Conservation (phyloP, 2,113 vertebrate species). For the Phycodurus eques region DNA sequence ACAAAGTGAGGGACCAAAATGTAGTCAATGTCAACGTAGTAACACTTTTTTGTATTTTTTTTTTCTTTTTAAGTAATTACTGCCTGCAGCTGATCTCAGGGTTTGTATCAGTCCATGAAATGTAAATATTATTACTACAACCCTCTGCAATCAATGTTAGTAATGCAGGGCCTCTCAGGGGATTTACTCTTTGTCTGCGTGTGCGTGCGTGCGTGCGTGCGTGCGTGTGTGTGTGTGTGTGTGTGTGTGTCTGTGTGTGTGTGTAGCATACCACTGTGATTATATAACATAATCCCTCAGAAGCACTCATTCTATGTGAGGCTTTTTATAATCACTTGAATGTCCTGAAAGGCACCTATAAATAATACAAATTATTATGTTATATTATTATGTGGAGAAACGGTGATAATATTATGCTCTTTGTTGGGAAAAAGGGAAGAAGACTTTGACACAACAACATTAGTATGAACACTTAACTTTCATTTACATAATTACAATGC, state of each 20-base stretch:
- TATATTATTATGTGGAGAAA: background rate
- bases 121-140: background rate
- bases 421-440: background rate
- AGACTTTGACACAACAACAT: background rate
- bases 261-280: conserved; percentile 20
- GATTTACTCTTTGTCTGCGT: conserved; percentile 15
- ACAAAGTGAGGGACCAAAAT: conserved; percentile 1
- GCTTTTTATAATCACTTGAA: background rate
- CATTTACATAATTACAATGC: background rate
- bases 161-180: background rate
- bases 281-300: conserved; percentile 33
- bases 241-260: background rate
- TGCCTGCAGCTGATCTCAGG: background rate
- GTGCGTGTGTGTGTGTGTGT: background rate
- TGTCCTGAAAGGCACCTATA: background rate
- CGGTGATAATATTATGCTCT: too few species aligned
- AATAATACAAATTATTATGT: background rate
- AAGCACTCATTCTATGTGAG: background rate
- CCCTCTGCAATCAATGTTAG: background rate
- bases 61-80: background rate
- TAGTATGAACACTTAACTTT: background rate
- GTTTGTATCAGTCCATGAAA: background rate
- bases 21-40: background rate
- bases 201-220: too few species aligned
- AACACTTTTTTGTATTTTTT: background rate